A percentile compares a stretch with the other conserved stretches of the same genome.
phyloP scores from a whole-genome alignment of 2,888 invertebrate species.

The Unio delphinus region DNA sequence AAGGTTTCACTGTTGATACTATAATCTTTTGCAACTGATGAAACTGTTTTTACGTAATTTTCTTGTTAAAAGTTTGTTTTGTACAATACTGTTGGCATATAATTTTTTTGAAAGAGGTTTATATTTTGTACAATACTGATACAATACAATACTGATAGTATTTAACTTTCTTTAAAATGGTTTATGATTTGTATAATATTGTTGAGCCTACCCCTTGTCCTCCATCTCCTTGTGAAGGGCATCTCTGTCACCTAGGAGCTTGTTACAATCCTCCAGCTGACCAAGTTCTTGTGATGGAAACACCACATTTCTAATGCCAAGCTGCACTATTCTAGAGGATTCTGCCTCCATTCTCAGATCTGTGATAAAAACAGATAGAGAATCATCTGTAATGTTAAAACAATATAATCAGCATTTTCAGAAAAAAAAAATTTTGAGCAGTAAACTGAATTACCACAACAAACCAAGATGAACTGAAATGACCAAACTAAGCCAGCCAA shows the following conservation, averaged over 20 bases:
- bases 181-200: background rate
- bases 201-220: constrained; percentile 46
- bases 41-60: background rate
- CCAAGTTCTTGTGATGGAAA: constrained; percentile 53
- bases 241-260: constrained; percentile 43
- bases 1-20: too few relatives aligned
- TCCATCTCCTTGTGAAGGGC: constrained; percentile 46
- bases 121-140: background rate
- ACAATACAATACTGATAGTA: too few relatives aligned
- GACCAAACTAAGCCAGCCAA: too few relatives aligned
- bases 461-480: too few relatives aligned
- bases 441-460: too few relatives aligned
- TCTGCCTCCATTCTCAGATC: constrained; percentile 1
- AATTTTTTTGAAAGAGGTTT: background rate
- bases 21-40: too few relatives aligned
- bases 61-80: constrained; percentile 1
- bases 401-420: too few relatives aligned
- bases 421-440: too few relatives aligned
- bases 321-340: constrained; percentile 27
- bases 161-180: background rate
- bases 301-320: constrained; percentile 44
- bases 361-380: too few relatives aligned
- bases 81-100: too few relatives aligned
- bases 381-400: too few relatives aligned
- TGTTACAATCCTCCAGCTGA: constrained; percentile 47